Evolutionary conservation across 2,113 vertebrate species (phyloP).

Genomic region (Phalacrocorax brasilianus): DNA sequence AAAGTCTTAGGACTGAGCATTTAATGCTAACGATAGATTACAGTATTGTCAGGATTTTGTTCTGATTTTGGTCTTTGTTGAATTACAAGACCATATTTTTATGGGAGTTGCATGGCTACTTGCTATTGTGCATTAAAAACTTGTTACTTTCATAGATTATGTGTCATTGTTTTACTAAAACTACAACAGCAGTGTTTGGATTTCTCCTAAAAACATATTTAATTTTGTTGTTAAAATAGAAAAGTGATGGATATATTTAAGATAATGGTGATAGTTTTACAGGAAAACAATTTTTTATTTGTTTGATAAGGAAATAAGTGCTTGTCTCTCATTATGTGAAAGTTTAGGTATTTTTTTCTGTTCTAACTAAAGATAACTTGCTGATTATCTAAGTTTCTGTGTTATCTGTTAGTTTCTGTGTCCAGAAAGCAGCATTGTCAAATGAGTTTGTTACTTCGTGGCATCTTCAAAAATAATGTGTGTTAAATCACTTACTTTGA

Average conservation of each 20-base stretch:
- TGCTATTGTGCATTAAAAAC: not conserved
- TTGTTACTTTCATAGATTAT: not conserved
- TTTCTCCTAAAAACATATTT: not conserved
- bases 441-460: conserved; percentile 1
- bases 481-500: conserved; percentile 1
- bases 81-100: not conserved
- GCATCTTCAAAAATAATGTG: conserved; percentile 20
- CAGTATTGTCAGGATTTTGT: conserved; percentile 24
- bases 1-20: conserved; percentile 68
- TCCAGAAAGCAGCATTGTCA: conserved; percentile 11
- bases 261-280: not conserved
- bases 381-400: not conserved
- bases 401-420: not conserved
- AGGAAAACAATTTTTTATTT: not conserved
- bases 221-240: not conserved
- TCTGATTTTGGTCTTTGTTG: conserved; percentile 36
- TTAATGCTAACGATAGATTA: conserved; percentile 56
- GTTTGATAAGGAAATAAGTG: not conserved
- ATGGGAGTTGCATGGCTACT: not conserved
- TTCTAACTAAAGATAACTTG: not conserved
- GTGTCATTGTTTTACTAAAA: not conserved
- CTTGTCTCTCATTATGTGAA: not conserved
- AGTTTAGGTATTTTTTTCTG: not conserved
- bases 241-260: not conserved
- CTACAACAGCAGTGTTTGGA: not conserved